Base-by-base conservation (phyloP, 2,888 invertebrate genomes). In the Neria commutata region DNA sequence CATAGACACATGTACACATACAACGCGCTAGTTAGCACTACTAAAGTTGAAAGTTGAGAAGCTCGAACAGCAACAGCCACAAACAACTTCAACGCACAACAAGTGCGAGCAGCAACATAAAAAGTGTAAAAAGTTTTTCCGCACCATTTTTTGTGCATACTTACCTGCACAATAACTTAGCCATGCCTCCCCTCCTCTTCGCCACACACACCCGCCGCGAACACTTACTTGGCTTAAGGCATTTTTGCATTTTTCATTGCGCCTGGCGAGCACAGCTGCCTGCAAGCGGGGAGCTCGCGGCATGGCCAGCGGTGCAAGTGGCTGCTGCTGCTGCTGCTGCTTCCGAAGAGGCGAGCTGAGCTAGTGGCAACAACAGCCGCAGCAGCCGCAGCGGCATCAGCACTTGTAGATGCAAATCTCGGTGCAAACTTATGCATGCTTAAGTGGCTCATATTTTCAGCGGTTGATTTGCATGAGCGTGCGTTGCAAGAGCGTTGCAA, bases 341-440 rank as follows among this genome's bases (percentile, higher is more conserved):
- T 6, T 6, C 11, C 11, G 29, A 29, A 29, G 11, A 6, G 29
- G 29, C 11, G 29, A 11, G 6, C 11, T 11, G 29, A 29, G 11
- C 29, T 11, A 6, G 6, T 29, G 11, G 6, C 29, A 29, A 11
- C 29, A 11, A 11, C 29, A 29, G 29, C 29, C 8, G 42, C 5
- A 19, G 42, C 42, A 42, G 19, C 17, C 19, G 17, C 21, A 19
- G 6, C 17, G 21, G 42, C 8, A 37, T 14, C 37, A 37, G 37
- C 65, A 67, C 67, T 67, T 64, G 65, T 59, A 64, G 66, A 67
- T 67, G 67, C 64, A 67, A 67, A 66, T 67, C 67, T 65, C 60
- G 56, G 56, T 19, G 42, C 42, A 42, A 42, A 42, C 42, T 42
- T 42, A 42, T 42, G 42, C 42, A 42, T 42, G 42, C 42, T 19